Conservation (phyloP, 2,797 vertebrate species). For the Syngnathus rostellatus region DNA sequence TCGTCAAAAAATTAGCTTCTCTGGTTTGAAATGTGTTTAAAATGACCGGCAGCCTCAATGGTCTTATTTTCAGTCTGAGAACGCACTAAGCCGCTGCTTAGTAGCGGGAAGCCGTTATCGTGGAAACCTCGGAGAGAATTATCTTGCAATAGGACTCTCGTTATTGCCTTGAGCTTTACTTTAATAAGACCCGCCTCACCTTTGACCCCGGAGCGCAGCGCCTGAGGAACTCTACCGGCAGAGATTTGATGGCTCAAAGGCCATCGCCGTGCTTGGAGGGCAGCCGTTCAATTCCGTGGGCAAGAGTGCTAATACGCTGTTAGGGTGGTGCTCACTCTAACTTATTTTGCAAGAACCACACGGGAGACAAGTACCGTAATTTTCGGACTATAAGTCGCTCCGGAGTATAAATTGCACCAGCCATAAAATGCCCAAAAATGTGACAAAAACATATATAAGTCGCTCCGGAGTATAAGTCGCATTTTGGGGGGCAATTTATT, state of each 20-base stretch:
- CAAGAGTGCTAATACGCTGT: conserved; percentile 19
- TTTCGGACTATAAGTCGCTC: no score
- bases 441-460: no score
- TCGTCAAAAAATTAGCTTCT: conserved; percentile 14
- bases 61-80: background rate
- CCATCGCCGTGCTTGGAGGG: conserved; percentile 31
- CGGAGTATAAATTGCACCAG: no score
- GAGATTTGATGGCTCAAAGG: conserved; percentile 41
- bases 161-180: conserved; percentile 50
- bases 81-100: conserved; percentile 35
- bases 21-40: conserved; percentile 2
- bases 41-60: background rate
- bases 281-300: conserved; percentile 31
- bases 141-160: conserved; percentile 38
- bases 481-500: no score
- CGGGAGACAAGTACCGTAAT: no score
- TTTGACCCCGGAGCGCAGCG: conserved; percentile 38
- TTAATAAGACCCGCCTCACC: conserved; percentile 55
- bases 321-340: no score
- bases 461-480: no score
- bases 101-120: conserved; percentile 43
- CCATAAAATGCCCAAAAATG: no score
- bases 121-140: conserved; percentile 40
- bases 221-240: conserved; percentile 19
- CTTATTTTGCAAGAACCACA: no score